Evolutionary conservation across 2,888 invertebrate genomes (phyloP).

Genomic region (Thumatha senex): DNA sequence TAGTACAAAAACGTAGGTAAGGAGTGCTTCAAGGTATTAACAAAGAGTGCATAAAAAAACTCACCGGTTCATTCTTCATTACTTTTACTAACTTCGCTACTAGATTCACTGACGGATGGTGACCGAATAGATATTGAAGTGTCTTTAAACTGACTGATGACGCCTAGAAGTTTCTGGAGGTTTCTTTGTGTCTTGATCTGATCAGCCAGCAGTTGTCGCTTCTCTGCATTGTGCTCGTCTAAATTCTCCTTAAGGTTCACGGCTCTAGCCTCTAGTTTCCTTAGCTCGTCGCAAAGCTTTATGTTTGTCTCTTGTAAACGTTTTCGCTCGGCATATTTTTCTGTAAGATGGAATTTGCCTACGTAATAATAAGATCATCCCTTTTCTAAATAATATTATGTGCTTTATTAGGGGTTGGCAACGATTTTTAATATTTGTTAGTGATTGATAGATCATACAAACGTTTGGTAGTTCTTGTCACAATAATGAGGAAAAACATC

Average conservation of each 20-base stretch:
- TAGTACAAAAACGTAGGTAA: too few relatives aligned
- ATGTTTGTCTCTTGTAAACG: slow-evolving; percentile 74
- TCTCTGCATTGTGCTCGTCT: slow-evolving; percentile 75
- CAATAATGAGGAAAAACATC: too few relatives aligned
- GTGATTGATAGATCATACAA: too few relatives aligned
- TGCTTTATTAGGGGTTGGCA: neutral
- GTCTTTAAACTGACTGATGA: slow-evolving; percentile 77
- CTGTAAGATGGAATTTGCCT: slow-evolving; percentile 44
- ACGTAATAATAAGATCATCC: slow-evolving; percentile 6
- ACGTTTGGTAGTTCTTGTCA: too few relatives aligned
- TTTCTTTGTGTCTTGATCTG: slow-evolving; percentile 77
- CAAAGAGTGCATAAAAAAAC: too few relatives aligned
- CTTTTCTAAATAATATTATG: neutral
- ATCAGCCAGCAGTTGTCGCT: slow-evolving; percentile 70
- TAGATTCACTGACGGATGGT: slow-evolving; percentile 68
- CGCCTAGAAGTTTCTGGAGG: slow-evolving; percentile 76
- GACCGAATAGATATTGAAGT: slow-evolving; percentile 70
- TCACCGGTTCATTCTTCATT: slow-evolving; percentile 68
- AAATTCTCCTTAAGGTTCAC: slow-evolving; percentile 71
- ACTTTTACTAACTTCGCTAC: slow-evolving; percentile 73
- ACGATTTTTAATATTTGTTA: too few relatives aligned
- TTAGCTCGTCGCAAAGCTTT: slow-evolving; percentile 69
- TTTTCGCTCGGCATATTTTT: slow-evolving; percentile 72
- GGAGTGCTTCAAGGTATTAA: too few relatives aligned
- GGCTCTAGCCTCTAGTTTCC: slow-evolving; percentile 72